A percentile compares a stretch with the other conserved stretches of the same genome.
Conservation (phyloP, 2,888 invertebrate species). For the Helicoverpa assulta region DNA sequence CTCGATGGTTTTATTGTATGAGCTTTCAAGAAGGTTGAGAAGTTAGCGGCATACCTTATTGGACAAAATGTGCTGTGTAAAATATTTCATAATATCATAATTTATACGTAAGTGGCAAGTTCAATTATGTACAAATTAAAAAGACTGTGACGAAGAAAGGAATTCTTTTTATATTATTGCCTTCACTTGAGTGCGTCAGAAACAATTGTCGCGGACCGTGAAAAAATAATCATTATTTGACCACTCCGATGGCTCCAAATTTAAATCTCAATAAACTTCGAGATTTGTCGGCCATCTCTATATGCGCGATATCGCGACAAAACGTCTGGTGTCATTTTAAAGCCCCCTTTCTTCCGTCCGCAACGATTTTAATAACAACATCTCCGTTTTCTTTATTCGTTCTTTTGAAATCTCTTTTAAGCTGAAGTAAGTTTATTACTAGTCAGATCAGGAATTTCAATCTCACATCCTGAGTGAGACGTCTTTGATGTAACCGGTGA, state of each 20-base stretch:
- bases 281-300: constrained; percentile 80
- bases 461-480: constrained; percentile 86
- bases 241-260: constrained; percentile 67
- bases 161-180: constrained; percentile 34
- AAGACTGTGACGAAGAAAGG: constrained; percentile 24
- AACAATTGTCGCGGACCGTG: constrained; percentile 66
- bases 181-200: constrained; percentile 45
- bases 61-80: constrained; percentile 25
- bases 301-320: constrained; percentile 60
- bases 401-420: constrained; percentile 86
- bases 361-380: constrained; percentile 83
- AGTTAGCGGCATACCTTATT: constrained; percentile 33
- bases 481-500: constrained; percentile 84
- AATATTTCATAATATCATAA: constrained; percentile 39
- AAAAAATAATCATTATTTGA: constrained; percentile 62
- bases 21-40: constrained; percentile 39
- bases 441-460: constrained; percentile 89
- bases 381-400: constrained; percentile 84
- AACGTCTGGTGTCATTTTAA: constrained; percentile 78
- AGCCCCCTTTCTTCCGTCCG: constrained; percentile 81
- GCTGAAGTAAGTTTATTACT: constrained; percentile 87
- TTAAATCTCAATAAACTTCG: constrained; percentile 80
- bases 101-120: constrained; percentile 35
- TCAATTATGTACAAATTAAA: constrained; percentile 40
- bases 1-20: constrained; percentile 43